Percentiles rank a stretch among this genome's conserved stretches.
phyloP scores from a whole-genome alignment of 2,797 vertebrate species.

The Prionace glauca region DNA sequence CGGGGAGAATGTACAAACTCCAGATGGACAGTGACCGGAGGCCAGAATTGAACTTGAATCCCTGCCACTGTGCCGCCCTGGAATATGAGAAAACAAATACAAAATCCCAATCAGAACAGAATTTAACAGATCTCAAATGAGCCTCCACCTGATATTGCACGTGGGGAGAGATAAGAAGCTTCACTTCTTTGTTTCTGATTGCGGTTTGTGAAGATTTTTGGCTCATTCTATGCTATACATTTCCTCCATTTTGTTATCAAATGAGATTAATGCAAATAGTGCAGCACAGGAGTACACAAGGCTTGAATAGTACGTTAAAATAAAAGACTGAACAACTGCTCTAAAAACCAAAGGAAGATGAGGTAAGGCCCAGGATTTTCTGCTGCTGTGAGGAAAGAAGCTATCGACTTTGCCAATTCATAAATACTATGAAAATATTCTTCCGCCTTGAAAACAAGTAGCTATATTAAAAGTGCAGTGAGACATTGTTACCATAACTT shows the following conservation, averaged over 20 bases:
- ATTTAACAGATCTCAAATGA: neutral
- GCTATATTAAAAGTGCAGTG: neutral
- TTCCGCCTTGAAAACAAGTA: neutral
- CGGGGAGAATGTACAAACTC: no score
- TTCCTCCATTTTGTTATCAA: neutral
- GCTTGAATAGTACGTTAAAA: neutral
- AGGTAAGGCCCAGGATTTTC: neutral
- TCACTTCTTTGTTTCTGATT: neutral
- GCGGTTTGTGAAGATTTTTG: neutral
- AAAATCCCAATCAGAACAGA: neutral
- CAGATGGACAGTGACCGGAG: no score
- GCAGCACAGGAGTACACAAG: neutral
- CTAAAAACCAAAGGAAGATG: neutral
- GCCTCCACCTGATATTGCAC: neutral
- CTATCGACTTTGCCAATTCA: neutral
- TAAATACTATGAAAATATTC: neutral
- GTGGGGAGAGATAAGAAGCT: neutral
- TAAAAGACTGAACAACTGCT: neutral
- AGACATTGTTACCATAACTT: neutral
- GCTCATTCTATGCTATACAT: neutral
- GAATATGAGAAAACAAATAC: neutral
- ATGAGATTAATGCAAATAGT: neutral
- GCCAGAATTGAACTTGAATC: no score
- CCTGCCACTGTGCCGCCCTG: no score
- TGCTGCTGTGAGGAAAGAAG: neutral